Percentiles rank a stretch among this genome's conserved stretches.
phyloP scores from a whole-genome alignment of 2,113 vertebrate genomes.

The Crotalus helleri region DNA sequence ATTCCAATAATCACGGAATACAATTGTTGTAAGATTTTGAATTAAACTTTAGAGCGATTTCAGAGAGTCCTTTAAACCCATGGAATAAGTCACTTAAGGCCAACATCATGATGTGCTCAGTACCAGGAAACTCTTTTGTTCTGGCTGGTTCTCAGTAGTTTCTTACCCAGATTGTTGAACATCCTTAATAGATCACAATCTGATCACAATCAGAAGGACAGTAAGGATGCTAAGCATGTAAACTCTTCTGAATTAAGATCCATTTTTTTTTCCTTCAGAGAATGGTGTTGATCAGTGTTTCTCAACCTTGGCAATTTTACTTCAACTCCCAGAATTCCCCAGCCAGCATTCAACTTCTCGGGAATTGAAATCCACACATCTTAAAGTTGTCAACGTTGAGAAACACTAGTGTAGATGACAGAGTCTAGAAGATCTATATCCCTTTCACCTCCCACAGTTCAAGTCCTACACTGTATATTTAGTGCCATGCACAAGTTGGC shows the following conservation, averaged over 20 bases:
- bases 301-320: neutral
- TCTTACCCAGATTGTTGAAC: neutral
- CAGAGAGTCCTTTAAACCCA: neutral
- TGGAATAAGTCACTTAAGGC: neutral
- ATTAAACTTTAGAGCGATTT: neutral
- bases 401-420: neutral
- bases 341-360: too few relatives aligned
- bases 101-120: neutral
- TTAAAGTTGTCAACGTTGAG: neutral
- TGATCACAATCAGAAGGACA: neutral
- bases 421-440: neutral
- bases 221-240: neutral
- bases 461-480: neutral
- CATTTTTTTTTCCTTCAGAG: neutral
- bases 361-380: neutral
- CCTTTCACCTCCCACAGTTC: too few relatives aligned
- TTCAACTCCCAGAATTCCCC: neutral
- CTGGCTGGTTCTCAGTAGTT: neutral
- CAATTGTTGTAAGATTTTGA: neutral
- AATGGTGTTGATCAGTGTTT: neutral
- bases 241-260: neutral
- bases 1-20: neutral
- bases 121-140: neutral
- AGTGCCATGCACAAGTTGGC: neutral
- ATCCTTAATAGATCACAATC: neutral